These are phyloP conservation scores for Neodon shergylaensis DNA, from an alignment of 2,113 vertebrate genomes.

Conservation along the genomic window DNA sequence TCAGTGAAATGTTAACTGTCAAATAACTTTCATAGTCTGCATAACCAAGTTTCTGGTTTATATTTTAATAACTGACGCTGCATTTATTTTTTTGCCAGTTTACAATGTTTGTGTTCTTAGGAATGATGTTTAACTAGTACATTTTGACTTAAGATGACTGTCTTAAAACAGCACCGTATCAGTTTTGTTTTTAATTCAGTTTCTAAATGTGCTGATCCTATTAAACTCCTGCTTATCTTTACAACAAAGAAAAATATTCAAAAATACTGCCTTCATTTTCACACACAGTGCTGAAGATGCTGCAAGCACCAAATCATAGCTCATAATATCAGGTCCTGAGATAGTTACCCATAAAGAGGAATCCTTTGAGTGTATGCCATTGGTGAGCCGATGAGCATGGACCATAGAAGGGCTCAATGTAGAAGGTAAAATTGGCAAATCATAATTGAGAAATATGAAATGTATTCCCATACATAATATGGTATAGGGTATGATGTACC, in stretches of 20 bases:
- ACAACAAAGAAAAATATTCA: conserved; percentile 88
- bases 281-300: conserved; percentile 99
- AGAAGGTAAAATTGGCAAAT: conserved; percentile 97
- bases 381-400: conserved; percentile 97
- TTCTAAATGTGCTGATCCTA: conserved; percentile 89
- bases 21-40: conserved; percentile 79
- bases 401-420: conserved; percentile 98
- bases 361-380: conserved; percentile 98
- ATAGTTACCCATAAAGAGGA: conserved; percentile 99
- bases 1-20: conserved; percentile 86
- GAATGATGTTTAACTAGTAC: conserved; percentile 83
- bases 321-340: conserved; percentile 99
- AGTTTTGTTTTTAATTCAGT: conserved; percentile 85
- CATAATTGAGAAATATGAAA: conserved; percentile 88
- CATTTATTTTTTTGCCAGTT: conserved; percentile 85
- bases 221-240: conserved; percentile 89
- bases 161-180: conserved; percentile 85
- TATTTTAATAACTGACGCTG: conserved; percentile 79
- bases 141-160: conserved; percentile 85
- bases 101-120: conserved; percentile 86
- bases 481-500: conserved; percentile 87
- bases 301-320: conserved; percentile 96
- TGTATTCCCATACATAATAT: conserved; percentile 89
- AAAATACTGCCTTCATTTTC: conserved; percentile 99
- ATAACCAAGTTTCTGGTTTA: conserved; percentile 84